Conservation (phyloP, 64 coral and sea anemone species). For the Acropora yongei region DNA sequence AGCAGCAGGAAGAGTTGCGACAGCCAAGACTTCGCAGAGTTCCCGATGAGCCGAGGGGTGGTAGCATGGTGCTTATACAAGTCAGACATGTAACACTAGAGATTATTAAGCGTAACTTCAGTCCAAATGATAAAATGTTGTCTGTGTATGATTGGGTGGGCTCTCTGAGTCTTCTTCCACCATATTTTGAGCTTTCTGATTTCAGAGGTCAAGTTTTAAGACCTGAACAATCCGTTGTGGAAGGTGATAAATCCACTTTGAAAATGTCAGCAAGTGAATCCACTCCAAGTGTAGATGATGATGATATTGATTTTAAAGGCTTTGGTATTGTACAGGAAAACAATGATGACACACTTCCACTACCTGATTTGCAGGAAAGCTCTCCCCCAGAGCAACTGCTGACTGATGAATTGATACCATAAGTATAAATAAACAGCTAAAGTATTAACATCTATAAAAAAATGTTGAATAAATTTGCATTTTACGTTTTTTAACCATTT, state of each 20-base stretch:
- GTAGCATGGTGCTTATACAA: constrained; percentile 57
- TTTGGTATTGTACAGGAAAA: constrained; percentile 63
- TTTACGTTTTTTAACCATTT: constrained; percentile 22
- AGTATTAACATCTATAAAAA: neutral
- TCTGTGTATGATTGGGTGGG: constrained; percentile 85
- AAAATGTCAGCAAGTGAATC: constrained; percentile 66
- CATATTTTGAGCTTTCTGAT: constrained; percentile 72
- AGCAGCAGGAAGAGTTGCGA: constrained; percentile 66
- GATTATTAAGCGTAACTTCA: constrained; percentile 62
- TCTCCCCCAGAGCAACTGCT: constrained; percentile 1
- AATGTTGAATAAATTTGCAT: constrained; percentile 18
- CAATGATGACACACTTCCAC: constrained; percentile 60
- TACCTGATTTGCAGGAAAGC: constrained; percentile 39
- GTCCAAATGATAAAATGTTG: constrained; percentile 66
- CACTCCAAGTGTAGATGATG: constrained; percentile 76
- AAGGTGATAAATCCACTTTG: constrained; percentile 64
- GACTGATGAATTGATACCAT: constrained; percentile 9
- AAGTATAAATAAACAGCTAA: constrained; percentile 26
- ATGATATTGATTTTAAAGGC: constrained; percentile 74
- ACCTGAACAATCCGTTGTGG: constrained; percentile 58
- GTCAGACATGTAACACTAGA: constrained; percentile 73
- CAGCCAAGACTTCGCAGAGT: constrained; percentile 63
- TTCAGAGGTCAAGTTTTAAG: constrained; percentile 61
- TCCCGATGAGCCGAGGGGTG: constrained; percentile 58
- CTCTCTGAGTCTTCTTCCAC: constrained; percentile 67